phyloP scores from a whole-genome alignment of 2,888 invertebrate species.

The Plagiodera versicolora region DNA sequence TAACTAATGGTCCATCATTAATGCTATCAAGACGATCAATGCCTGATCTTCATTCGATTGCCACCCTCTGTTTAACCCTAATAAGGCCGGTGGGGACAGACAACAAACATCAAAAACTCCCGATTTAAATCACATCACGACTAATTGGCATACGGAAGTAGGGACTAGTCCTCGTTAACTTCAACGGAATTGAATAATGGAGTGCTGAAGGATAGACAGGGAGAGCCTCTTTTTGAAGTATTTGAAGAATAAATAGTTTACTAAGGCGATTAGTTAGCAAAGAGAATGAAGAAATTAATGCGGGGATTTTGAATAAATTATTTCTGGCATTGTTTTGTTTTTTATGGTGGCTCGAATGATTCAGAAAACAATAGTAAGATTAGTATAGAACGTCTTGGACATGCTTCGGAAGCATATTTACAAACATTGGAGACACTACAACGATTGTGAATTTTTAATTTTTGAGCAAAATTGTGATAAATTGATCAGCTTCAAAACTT shows the following conservation, averaged over 20 bases:
- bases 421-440: no score
- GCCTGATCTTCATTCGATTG: slow-evolving; percentile 38
- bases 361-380: no score
- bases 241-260: slow-evolving; percentile 5
- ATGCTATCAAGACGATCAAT: slow-evolving; percentile 41
- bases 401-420: no score
- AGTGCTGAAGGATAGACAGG: slow-evolving; percentile 10
- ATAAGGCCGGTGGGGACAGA: slow-evolving; percentile 31
- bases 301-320: no score
- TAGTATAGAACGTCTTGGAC: no score
- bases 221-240: slow-evolving; percentile 13
- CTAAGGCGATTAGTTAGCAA: slow-evolving; percentile 6
- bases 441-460: no score
- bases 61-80: slow-evolving; percentile 43
- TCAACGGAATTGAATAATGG: slow-evolving; percentile 26
- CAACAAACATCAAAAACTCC: slow-evolving; percentile 39
- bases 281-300: neutral
- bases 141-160: slow-evolving; percentile 37
- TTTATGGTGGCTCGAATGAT: no score
- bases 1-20: slow-evolving; percentile 44
- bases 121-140: slow-evolving; percentile 40
- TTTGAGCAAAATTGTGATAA: no score
- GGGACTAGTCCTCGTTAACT: slow-evolving; percentile 25
- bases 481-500: no score
- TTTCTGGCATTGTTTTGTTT: no score